These are phyloP conservation scores for Synergus laeviventris DNA, from an alignment of 2,888 invertebrate species.

Conservation along the genomic window DNA sequence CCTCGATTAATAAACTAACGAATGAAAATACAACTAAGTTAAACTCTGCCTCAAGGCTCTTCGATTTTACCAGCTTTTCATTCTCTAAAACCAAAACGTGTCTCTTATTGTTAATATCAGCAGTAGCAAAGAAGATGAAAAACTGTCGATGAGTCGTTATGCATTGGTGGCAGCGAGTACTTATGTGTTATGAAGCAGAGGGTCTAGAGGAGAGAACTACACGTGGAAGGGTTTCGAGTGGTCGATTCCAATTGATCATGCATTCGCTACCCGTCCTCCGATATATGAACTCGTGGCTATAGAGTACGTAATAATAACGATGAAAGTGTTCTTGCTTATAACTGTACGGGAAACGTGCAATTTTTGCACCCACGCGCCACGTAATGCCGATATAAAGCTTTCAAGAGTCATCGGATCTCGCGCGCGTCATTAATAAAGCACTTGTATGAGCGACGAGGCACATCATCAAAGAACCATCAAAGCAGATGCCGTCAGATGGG, in stretches of 20 bases:
- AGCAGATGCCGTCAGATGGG: not conserved
- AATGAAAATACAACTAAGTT: constrained; percentile 58
- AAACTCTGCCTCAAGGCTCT: constrained; percentile 64
- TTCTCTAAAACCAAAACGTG: not conserved
- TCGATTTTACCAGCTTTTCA: constrained; percentile 61
- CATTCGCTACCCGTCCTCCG: constrained; percentile 49
- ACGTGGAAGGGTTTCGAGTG: constrained; percentile 65
- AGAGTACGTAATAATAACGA: constrained; percentile 14
- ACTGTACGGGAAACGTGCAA: constrained; percentile 15
- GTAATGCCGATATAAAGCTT: constrained; percentile 49
- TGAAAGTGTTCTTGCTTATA: not conserved
- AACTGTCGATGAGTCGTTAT: not conserved
- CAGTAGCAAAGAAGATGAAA: not conserved
- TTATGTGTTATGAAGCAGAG: constrained; percentile 23
- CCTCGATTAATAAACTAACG: constrained; percentile 68
- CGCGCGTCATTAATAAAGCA: constrained; percentile 59
- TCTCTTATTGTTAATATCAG: not conserved
- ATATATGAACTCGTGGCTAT: constrained; percentile 10
- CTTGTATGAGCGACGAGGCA: constrained; percentile 51
- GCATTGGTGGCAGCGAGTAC: constrained; percentile 31
- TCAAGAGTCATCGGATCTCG: constrained; percentile 59
- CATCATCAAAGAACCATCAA: constrained; percentile 56
- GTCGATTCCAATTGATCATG: constrained; percentile 69
- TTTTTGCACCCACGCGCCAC: constrained; percentile 21
- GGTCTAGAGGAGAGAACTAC: constrained; percentile 52